Evolutionary conservation across 2,888 invertebrate species (phyloP), one percentile per base, ranked within the genome.

Genomic region (Cryptus viduatorius): DNA sequence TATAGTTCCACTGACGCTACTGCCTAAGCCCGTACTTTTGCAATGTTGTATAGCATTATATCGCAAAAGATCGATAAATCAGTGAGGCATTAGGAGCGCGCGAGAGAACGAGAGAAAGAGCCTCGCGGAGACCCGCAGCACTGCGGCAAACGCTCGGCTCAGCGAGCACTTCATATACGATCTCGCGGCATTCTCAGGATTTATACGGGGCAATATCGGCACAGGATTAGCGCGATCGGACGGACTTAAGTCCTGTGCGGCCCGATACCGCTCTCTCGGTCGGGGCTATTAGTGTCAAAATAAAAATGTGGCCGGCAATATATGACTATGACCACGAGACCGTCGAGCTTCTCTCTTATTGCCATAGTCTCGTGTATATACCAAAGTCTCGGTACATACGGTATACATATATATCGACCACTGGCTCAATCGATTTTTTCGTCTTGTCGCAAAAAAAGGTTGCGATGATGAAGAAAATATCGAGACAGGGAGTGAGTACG

Each of bases 261-360:
- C 79, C 90, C 92, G 93, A 92, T 93, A 93, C 89, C 91, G 69
- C 84, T 78, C 78, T 77, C 82, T 77, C 82, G 81, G 78, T 79
- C 88, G 89, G 88, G 90, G 93, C 93, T 93, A 93, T 93, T 93
- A 93, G 92, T 92, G 93, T 93, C 93, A 92, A 93, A 93, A 93
- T 93, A 93, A 93, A 93, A 93, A 93, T 93, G 92, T 93, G 91
- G 91, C 91, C 90, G 91, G 37, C 91, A 92, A 92, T 93, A 92
- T 93, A 93, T 89, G 90, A 90, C 79, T 76, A 77, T 80, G 84
- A 76, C 64, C 69, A 56, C 56, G 65, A 68, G 79, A 59, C 69
- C 69, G 73, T 79, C 78, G 90, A 89, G 89, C 88, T 91, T 92
- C 91, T 90, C 90, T 91, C 90, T 91, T 91, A 92, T 92, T 92